phyloP scores from a whole-genome alignment of 2,797 vertebrate genomes.

The Todus mexicanus region DNA sequence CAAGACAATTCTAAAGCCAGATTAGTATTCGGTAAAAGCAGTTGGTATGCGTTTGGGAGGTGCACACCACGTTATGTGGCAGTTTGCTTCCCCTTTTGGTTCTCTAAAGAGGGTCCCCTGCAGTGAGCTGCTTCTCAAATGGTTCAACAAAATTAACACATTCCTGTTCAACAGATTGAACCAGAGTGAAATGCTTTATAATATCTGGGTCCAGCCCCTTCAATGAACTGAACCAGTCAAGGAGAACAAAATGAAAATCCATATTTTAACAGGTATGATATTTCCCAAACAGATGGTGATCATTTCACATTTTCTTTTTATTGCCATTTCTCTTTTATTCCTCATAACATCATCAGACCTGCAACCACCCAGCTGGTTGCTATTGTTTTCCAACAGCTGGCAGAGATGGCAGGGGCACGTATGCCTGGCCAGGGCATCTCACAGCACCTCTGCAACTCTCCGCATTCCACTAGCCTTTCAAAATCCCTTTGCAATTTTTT shows the following conservation, averaged over 20 bases:
- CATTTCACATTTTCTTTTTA: constrained; percentile 18
- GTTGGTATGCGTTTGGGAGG: not conserved
- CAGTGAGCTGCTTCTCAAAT: not conserved
- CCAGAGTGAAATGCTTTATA: not conserved
- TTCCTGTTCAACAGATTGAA: not conserved
- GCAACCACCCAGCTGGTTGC: constrained; percentile 30
- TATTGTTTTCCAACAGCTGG: constrained; percentile 50
- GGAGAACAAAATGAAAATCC: constrained; percentile 20
- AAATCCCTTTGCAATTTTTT: not conserved
- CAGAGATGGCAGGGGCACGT: not conserved
- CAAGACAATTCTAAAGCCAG: not conserved
- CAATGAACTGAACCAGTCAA: not conserved
- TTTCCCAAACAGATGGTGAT: constrained; percentile 38
- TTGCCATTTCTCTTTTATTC: constrained; percentile 17
- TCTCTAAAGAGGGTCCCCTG: not conserved
- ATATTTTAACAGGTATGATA: constrained; percentile 11
- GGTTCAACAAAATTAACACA: not conserved
- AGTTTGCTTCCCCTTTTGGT: not conserved
- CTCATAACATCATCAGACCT: not conserved
- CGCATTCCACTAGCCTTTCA: not conserved
- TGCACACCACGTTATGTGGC: not conserved
- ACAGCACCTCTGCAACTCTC: not conserved
- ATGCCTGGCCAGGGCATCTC: not conserved
- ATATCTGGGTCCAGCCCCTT: not conserved
- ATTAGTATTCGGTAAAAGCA: not conserved